Percentiles rank a stretch among this genome's conserved stretches.
These are phyloP conservation scores for Galbula dea DNA, from an alignment of 2,113 vertebrate species.

Conservation along the genomic window DNA sequence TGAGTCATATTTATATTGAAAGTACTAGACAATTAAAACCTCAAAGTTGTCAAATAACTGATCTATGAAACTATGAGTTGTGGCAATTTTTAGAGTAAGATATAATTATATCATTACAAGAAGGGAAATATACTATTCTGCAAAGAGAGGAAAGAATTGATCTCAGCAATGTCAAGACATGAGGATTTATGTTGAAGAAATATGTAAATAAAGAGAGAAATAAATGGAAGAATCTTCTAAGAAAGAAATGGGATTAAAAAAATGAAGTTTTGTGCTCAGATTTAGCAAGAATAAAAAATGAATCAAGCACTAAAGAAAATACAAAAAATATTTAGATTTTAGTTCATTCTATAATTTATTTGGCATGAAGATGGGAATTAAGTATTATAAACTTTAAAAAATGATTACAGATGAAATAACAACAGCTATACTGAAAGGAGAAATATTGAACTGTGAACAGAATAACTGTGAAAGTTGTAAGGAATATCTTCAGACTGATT, in stretches of 20 bases:
- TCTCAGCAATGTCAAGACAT: not conserved
- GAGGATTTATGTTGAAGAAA: not conserved
- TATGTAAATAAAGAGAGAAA: not conserved
- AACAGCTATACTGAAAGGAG: not conserved
- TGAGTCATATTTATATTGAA: not conserved
- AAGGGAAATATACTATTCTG: not conserved
- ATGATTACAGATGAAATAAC: accelerated
- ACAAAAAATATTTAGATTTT: not conserved
- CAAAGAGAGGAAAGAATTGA: not conserved
- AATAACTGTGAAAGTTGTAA: not conserved
- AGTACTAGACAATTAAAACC: not conserved
- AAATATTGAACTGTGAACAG: not conserved
- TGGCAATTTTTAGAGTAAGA: not conserved
- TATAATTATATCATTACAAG: not conserved
- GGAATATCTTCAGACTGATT: not conserved
- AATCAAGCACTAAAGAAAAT: not conserved
- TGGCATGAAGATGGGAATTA: not conserved
- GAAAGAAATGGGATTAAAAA: not conserved
- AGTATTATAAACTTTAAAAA: not conserved
- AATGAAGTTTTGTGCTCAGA: accelerated
- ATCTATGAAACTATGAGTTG: not conserved
- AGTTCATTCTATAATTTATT: not conserved
- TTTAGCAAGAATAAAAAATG: not conserved
- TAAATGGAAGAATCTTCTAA: not conserved
- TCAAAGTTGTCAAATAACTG: not conserved